phyloP scores from a whole-genome alignment of 2,797 vertebrate genomes.

The Leucoraja ocellata region DNA sequence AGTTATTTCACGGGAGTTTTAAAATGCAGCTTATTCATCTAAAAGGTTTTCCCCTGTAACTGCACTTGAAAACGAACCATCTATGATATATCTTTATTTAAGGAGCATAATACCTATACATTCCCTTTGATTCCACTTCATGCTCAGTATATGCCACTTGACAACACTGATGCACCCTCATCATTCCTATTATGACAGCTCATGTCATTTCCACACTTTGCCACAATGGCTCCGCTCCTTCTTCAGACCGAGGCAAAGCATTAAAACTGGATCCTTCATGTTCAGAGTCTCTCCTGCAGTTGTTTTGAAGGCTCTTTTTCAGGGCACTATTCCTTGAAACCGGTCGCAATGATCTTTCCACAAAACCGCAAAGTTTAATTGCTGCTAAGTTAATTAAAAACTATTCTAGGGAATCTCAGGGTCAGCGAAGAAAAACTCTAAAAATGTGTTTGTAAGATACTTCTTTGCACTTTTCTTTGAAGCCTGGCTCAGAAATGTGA shows the following conservation, averaged over 20 bases:
- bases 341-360: background rate
- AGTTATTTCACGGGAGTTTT: background rate
- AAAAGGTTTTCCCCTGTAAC: slow-evolving; percentile 23
- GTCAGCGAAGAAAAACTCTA: background rate
- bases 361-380: background rate
- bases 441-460: background rate
- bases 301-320: background rate
- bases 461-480: background rate
- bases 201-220: background rate
- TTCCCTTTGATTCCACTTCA: background rate
- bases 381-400: background rate
- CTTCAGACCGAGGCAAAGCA: background rate
- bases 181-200: slow-evolving; percentile 15
- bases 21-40: background rate
- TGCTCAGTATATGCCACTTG: background rate
- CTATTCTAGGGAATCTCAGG: background rate
- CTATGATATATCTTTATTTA: background rate
- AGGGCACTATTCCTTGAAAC: background rate
- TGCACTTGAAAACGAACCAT: background rate
- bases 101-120: background rate
- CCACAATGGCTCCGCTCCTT: background rate
- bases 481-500: background rate
- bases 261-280: background rate
- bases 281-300: background rate
- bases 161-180: background rate